Percentiles rank a stretch among this genome's conserved stretches.
These are phyloP conservation scores for Nyctalus aviator DNA, from an alignment of 2,797 vertebrate genomes.

Conservation along the genomic window DNA sequence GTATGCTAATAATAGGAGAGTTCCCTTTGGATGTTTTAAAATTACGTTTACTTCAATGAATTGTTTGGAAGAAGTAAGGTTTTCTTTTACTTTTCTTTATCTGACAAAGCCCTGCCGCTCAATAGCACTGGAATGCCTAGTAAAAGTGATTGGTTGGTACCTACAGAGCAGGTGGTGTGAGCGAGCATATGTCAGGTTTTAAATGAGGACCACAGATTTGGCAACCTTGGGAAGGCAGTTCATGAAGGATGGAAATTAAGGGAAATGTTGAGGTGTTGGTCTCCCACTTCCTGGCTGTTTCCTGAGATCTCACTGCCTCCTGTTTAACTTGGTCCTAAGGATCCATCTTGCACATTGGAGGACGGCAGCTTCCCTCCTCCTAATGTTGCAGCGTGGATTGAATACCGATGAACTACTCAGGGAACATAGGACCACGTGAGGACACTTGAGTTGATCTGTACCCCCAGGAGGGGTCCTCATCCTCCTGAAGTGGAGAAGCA, in stretches of 20 bases:
- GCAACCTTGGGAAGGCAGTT: not conserved
- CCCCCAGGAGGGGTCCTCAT: not conserved
- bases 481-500: not conserved
- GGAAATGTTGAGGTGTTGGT: not conserved
- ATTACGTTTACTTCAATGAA: not conserved
- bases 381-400: not conserved
- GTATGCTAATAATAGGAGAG: not conserved
- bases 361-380: not conserved
- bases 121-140: fast-evolving
- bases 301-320: not conserved
- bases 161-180: not conserved
- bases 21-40: not conserved
- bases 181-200: not conserved
- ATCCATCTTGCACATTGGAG: not conserved
- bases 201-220: not conserved
- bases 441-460: slow-evolving; percentile 51
- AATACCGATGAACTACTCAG: slow-evolving; percentile 38
- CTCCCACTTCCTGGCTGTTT: not conserved
- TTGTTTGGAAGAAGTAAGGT: not conserved
- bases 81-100: not conserved
- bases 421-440: not conserved
- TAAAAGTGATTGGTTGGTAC: not conserved
- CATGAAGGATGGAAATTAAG: not conserved
- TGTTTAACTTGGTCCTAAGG: not conserved
- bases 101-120: not conserved